Conservation (phyloP, 2,113 vertebrate species). For the Psophia crepitans region DNA sequence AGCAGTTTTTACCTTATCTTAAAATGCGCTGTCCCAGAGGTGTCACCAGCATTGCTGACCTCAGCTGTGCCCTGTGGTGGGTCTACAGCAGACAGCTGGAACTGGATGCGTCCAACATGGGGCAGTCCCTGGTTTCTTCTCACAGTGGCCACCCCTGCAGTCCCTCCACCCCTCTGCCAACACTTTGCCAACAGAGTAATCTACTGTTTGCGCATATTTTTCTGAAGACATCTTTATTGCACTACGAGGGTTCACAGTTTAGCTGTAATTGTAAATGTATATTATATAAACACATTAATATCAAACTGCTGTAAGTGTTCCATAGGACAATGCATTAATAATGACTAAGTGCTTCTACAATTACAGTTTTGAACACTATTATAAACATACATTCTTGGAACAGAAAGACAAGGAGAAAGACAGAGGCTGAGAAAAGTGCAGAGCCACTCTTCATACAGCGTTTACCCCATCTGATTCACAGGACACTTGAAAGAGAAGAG, state of each 20-base stretch:
- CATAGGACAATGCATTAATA: neutral
- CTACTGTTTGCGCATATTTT: neutral
- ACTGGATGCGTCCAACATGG: accelerated
- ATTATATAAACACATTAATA: neutral
- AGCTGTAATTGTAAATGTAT: neutral
- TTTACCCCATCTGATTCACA: neutral
- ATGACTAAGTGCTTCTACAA: neutral
- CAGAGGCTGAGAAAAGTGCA: neutral
- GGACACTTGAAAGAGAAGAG: neutral
- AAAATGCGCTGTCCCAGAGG: neutral
- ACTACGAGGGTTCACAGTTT: neutral
- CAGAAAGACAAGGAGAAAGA: neutral
- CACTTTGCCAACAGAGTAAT: neutral
- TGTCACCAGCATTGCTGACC: neutral
- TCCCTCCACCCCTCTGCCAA: accelerated
- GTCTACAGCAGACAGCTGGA: neutral
- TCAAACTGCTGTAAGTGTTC: neutral
- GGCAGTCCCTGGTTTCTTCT: neutral
- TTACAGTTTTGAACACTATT: neutral
- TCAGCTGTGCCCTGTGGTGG: neutral
- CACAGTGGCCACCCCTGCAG: neutral
- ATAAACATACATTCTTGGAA: neutral
- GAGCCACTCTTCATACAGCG: neutral
- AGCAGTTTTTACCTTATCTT: neutral
- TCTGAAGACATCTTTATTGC: neutral